Evolutionary conservation across 2,113 vertebrate species (phyloP).

Genomic region (Hipposideros armiger): DNA sequence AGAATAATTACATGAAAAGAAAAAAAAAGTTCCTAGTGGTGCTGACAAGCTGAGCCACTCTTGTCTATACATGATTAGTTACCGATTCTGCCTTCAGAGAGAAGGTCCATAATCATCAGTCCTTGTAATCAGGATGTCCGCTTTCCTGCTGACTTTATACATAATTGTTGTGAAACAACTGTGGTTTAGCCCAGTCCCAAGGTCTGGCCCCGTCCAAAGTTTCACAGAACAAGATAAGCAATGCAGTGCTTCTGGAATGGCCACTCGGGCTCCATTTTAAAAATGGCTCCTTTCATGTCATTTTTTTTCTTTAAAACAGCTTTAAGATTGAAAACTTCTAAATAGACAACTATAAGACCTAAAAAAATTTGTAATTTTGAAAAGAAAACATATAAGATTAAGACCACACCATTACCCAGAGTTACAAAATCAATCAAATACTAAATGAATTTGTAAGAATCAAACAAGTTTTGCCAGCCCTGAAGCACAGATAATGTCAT

Average conservation of each 20-base stretch:
- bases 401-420: background rate
- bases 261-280: background rate
- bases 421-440: background rate
- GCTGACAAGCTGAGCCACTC: background rate
- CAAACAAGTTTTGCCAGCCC: slow-evolving; percentile 18
- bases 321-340: background rate
- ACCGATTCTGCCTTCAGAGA: too few relatives aligned
- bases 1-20: background rate
- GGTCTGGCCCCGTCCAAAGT: background rate
- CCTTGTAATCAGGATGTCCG: background rate
- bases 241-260: background rate
- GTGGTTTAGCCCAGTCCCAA: background rate
- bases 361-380: background rate
- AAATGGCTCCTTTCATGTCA: background rate
- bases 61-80: background rate
- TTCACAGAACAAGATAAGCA: background rate
- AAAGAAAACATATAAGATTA: background rate
- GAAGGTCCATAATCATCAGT: background rate
- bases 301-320: background rate
- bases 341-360: background rate
- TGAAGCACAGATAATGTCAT: background rate
- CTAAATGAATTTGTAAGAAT: slow-evolving; percentile 5
- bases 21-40: background rate
- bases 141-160: background rate
- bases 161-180: background rate